A percentile compares a stretch with the other conserved stretches of the same genome.
Conservation (phyloP, 2,888 invertebrate species). For the Caenorhabditis afra region DNA sequence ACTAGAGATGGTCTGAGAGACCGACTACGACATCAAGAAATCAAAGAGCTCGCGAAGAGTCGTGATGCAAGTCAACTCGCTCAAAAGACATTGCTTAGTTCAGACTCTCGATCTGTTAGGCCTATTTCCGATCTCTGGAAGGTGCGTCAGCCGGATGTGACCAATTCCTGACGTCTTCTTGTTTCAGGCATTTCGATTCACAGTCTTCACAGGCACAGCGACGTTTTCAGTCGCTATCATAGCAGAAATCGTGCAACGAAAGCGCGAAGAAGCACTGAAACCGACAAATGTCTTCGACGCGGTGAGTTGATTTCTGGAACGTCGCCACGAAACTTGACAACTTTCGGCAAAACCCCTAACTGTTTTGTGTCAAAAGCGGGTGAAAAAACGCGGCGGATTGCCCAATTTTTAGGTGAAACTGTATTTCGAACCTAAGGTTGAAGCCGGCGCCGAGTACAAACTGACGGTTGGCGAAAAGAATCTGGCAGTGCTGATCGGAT, state of each 20-base stretch:
- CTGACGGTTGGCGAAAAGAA: constrained; percentile 66
- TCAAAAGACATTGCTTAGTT: constrained; percentile 6
- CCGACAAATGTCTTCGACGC: constrained; percentile 38
- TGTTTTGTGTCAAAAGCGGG: constrained; percentile 28
- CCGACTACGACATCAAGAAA: constrained; percentile 59
- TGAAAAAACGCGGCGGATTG: constrained; percentile 7
- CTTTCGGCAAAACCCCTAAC: constrained; percentile 17
- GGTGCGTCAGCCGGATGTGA: constrained; percentile 1
- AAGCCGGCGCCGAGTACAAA: constrained; percentile 46
- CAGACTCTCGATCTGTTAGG: constrained; percentile 45
- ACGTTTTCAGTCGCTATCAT: constrained; percentile 44
- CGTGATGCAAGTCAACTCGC: constrained; percentile 13
- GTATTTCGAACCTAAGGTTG: constrained; percentile 53
- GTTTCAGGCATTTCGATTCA: constrained; percentile 50
- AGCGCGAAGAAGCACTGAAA: constrained; percentile 19
- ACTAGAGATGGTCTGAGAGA: constrained; percentile 62
- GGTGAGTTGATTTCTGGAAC: constrained; percentile 13
- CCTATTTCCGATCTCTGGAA: constrained; percentile 44
- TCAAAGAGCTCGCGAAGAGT: constrained; percentile 58
- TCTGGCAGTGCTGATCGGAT: constrained; percentile 50
- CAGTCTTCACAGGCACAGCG: constrained; percentile 42
- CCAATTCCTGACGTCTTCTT: background rate
- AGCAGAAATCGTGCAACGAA: constrained; percentile 24
- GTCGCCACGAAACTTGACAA: constrained; percentile 1
- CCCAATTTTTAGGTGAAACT: constrained; percentile 45